Conservation (phyloP, 2,888 invertebrate species). For the Ecliptopera silaceata region DNA sequence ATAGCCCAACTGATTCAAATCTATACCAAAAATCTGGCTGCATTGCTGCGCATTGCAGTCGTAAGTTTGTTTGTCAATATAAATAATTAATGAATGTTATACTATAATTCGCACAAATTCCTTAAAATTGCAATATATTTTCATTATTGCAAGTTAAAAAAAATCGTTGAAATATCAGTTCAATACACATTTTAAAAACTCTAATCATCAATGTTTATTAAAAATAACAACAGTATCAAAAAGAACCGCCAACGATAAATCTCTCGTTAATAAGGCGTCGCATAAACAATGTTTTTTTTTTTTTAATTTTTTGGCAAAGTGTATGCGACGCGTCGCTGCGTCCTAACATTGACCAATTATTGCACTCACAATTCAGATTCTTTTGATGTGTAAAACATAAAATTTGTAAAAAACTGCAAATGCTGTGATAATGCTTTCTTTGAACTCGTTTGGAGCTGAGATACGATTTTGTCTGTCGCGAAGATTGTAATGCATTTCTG, state of each 20-base stretch:
- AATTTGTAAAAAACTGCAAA: conserved; percentile 50
- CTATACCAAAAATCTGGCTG: too few relatives aligned
- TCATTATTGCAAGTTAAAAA: too few relatives aligned
- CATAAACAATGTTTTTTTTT: conserved; percentile 62
- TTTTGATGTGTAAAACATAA: conserved; percentile 61
- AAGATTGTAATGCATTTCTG: not conserved
- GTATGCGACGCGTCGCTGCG: conserved; percentile 52
- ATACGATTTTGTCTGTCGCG: conserved; percentile 22
- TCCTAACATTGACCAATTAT: conserved; percentile 59
- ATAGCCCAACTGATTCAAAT: too few relatives aligned
- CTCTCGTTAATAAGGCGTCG: conserved; percentile 69
- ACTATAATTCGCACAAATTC: too few relatives aligned
- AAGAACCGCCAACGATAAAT: conserved; percentile 63
- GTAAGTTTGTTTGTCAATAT: too few relatives aligned
- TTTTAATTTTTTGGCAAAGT: conserved; percentile 68
- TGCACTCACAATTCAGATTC: conserved; percentile 51
- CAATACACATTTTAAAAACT: not conserved
- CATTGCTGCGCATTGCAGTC: too few relatives aligned
- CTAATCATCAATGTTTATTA: conserved; percentile 28
- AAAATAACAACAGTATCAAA: conserved; percentile 47
- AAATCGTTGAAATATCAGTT: too few relatives aligned
- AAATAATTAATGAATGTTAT: too few relatives aligned
- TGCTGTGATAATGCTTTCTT: conserved; percentile 46
- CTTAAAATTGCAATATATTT: too few relatives aligned
- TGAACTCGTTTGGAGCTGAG: conserved; percentile 41